Conservation (phyloP, 2,797 vertebrate genomes). For the Notoglanidium macrostoma region DNA sequence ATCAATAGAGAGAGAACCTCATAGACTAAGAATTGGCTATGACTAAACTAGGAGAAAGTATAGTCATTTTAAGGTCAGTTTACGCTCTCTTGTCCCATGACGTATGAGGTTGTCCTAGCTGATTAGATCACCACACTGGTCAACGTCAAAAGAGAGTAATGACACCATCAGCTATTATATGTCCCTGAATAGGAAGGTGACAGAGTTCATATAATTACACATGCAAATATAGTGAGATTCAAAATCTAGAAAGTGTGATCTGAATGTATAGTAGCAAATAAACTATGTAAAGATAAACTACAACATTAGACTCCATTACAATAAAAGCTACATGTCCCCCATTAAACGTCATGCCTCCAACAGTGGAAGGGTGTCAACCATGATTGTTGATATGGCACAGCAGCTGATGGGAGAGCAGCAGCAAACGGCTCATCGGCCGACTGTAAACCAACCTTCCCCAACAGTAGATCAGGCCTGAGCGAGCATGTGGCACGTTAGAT, state of each 20-base stretch:
- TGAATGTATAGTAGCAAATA: background rate
- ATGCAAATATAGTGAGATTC: background rate
- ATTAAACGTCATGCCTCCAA: slow-evolving; percentile 61
- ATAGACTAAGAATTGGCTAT: background rate
- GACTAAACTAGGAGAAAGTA: background rate
- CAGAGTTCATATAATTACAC: background rate
- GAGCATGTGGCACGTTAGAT: slow-evolving; percentile 74
- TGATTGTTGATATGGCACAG: slow-evolving; percentile 72
- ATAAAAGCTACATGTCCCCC: slow-evolving; percentile 51
- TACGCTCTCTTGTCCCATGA: slow-evolving; percentile 54
- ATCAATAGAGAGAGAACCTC: slow-evolving; percentile 23
- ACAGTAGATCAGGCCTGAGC: slow-evolving; percentile 62
- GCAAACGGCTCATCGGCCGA: slow-evolving; percentile 52
- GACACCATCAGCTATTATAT: background rate
- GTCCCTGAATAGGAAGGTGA: background rate
- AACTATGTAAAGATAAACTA: background rate
- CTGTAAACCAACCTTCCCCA: slow-evolving; percentile 66
- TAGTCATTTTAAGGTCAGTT: slow-evolving; percentile 8
- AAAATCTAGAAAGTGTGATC: background rate
- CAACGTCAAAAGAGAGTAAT: background rate
- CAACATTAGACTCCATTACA: slow-evolving; percentile 36
- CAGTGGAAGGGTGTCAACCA: slow-evolving; percentile 65
- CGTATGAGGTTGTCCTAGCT: slow-evolving; percentile 44
- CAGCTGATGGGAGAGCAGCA: slow-evolving; percentile 71
- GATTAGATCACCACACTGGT: slow-evolving; percentile 63